These are phyloP conservation scores for Chanos chanos DNA, from an alignment of 2,797 vertebrate species.

Conservation along the genomic window DNA sequence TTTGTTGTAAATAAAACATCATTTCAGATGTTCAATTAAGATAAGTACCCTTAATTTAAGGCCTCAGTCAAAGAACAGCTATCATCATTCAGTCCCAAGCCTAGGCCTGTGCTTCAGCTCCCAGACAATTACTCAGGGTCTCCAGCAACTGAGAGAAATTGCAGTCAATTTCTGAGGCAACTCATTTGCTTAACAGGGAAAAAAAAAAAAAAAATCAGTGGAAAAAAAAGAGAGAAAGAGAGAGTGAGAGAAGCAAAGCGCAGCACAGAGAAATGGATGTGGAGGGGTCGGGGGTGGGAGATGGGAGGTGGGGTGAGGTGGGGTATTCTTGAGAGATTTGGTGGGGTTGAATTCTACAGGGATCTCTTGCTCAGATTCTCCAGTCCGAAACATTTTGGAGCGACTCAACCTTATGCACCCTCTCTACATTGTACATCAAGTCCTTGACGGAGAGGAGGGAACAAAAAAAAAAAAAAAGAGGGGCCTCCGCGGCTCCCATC, in stretches of 20 bases:
- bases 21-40: slow-evolving; percentile 83
- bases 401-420: slow-evolving; percentile 1
- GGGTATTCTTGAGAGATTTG: background rate
- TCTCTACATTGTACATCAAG: slow-evolving; percentile 56
- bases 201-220: too few species aligned
- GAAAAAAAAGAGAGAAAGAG: too few species aligned
- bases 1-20: slow-evolving; percentile 81
- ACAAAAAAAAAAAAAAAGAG: background rate
- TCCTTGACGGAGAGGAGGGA: slow-evolving; percentile 66
- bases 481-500: slow-evolving; percentile 57
- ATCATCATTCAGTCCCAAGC: slow-evolving; percentile 33
- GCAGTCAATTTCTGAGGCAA: slow-evolving; percentile 77
- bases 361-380: too few species aligned
- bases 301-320: background rate
- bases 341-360: background rate
- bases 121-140: slow-evolving; percentile 75
- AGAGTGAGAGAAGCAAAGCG: slow-evolving; percentile 27
- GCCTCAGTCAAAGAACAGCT: slow-evolving; percentile 60
- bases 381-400: background rate
- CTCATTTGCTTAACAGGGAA: slow-evolving; percentile 74
- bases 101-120: slow-evolving; percentile 58
- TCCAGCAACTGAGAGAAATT: slow-evolving; percentile 66
- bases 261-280: slow-evolving; percentile 1
- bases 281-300: background rate
- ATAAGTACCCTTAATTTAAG: slow-evolving; percentile 83